Evolutionary conservation across 2,888 invertebrate genomes (phyloP), one percentile per base, ranked within the genome.

Genomic region (Orchestes rusci): DNA sequence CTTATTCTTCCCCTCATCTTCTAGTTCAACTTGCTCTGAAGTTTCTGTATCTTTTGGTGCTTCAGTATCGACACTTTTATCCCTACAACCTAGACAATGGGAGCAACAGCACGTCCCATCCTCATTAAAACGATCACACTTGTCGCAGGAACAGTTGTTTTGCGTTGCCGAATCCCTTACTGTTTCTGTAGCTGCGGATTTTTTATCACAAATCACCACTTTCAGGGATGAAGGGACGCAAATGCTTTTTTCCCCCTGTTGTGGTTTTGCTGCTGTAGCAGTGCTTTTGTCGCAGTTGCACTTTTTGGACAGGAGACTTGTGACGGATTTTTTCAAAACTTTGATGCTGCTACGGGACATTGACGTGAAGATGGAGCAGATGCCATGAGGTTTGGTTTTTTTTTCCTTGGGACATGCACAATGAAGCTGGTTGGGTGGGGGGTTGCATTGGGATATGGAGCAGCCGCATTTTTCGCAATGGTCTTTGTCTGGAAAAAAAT

Each of bases 1-100:
- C 19, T 52, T 38, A 35, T 39, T 30, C 45, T 53, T 53, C 17
- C 50, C 48, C n/a, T 48, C 37, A n/a, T n/a, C n/a, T n/a, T n/a
- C n/a, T n/a, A n/a, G n/a, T n/a, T n/a, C n/a, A n/a, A n/a, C n/a
- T n/a, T n/a, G n/a, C n/a, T n/a, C n/a, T n/a, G n/a, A n/a, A n/a
- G n/a, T n/a, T n/a, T n/a, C n/a, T n/a, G n/a, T n/a, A n/a, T n/a
- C n/a, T n/a, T 46, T 47, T 12, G 18, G 17, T 4, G 43, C 33
- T 40, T 40, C 38, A 8, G 39, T 19, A 18, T 41, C 45, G 17
- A 35, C 37, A 34, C 45, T 48, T 42, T 51, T 51, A 42, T 51
- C 48, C 19, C 38, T 32, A 29, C 37, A 37, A 13, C 48, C 39
- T 16, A 45, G 19, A 35, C 51, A 51, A 13, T 51, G 51, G 5